Evolutionary conservation across 2,113 vertebrate species (phyloP).

Genomic region (Tetrax tetrax): DNA sequence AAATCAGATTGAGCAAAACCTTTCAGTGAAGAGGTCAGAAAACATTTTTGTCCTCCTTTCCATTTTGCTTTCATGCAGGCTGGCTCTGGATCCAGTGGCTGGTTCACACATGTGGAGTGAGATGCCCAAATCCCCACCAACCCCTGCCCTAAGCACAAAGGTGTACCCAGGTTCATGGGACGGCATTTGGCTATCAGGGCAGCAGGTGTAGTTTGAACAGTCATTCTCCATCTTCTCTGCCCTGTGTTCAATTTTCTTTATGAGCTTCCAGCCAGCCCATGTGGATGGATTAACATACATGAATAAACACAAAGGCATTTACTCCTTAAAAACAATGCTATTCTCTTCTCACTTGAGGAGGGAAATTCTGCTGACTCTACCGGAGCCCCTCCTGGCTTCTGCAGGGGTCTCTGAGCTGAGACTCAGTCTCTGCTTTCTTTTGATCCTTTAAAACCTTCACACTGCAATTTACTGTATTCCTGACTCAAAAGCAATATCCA

Average conservation of each 20-base stretch:
- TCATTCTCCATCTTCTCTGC: not conserved
- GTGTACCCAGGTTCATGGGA: not conserved
- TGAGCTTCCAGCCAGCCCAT: not conserved
- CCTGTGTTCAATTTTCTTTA: not conserved
- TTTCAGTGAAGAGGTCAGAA: not conserved
- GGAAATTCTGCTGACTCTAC: not conserved
- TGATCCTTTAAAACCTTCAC: slow-evolving; percentile 33
- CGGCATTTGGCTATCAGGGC: not conserved
- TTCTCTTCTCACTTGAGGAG: not conserved
- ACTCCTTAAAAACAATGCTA: not conserved
- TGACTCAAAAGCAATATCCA: slow-evolving; percentile 38
- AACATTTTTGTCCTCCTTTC: not conserved
- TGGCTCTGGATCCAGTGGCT: not conserved
- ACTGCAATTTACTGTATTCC: not conserved
- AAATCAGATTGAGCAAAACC: not conserved
- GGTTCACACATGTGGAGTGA: not conserved
- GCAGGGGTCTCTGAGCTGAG: not conserved
- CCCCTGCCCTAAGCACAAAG: not conserved
- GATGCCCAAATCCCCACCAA: not conserved
- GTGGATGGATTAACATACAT: not conserved
- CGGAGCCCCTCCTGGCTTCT: not conserved
- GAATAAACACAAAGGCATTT: not conserved
- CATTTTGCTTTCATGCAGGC: not conserved
- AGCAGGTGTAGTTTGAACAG: not conserved
- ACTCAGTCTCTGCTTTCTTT: not conserved